A percentile compares a stretch with the other conserved stretches of the same genome.
phyloP scores from a whole-genome alignment of 1,140 invertebrate species.

The Drosophila nasuta region DNA sequence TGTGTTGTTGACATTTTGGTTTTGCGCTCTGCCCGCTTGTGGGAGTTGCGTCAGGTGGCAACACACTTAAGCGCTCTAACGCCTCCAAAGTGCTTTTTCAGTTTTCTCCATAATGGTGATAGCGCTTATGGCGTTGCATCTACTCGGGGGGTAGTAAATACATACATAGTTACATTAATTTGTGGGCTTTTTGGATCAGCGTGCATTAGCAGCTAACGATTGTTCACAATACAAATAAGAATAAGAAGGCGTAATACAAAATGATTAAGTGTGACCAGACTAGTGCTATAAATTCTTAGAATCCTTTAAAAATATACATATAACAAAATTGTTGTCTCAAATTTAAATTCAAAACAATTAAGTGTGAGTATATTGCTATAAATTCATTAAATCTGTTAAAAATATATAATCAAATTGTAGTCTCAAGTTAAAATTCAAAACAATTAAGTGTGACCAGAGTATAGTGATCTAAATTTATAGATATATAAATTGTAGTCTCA shows the following conservation, averaged over 20 bases:
- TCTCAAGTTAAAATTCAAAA: too few species aligned
- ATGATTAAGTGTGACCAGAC: too few species aligned
- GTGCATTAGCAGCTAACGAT: neutral
- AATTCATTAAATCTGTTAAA: too few species aligned
- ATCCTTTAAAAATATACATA: too few species aligned
- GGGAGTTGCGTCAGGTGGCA: slow-evolving; percentile 68
- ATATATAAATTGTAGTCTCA: too few species aligned
- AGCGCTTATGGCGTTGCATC: neutral
- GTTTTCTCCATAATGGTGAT: neutral
- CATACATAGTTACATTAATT: slow-evolving; percentile 22
- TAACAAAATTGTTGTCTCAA: too few species aligned
- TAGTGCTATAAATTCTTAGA: too few species aligned
- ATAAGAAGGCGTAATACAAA: neutral
- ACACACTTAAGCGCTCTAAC: slow-evolving; percentile 29
- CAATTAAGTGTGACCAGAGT: too few species aligned
- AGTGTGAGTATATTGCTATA: too few species aligned
- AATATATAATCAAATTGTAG: too few species aligned
- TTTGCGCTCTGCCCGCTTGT: slow-evolving; percentile 38
- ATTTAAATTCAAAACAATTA: too few species aligned
- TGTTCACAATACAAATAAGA: neutral
- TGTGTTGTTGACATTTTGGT: slow-evolving; percentile 47
- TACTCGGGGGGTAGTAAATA: neutral
- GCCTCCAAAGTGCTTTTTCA: slow-evolving; percentile 29
- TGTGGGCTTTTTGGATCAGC: neutral
- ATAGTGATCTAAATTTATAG: too few species aligned